Base-by-base conservation (phyloP, 1,140 invertebrate species). In the Atta colombica region DNA sequence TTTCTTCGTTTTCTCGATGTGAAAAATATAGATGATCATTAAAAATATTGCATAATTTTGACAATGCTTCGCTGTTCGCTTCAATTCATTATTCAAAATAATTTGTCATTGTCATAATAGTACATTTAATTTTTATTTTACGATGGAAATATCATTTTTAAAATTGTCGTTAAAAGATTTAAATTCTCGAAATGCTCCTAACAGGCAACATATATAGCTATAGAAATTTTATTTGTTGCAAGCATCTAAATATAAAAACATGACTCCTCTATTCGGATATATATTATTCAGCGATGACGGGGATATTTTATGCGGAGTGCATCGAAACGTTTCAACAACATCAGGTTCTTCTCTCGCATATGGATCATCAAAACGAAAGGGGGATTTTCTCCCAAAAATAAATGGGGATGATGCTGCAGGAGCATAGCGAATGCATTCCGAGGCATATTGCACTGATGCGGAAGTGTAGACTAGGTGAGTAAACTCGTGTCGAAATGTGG, bases 251-350 rank as follows among this genome's bases (percentile, higher is more conserved):
- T 39, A 39, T 5, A 69, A 58, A 31, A 68, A 60, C 25, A 14
- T 49, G 61, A 78, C 77, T 53, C 45, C n/a, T 45, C 7, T 2
- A 63, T 8, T 75, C 49, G 14, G 2, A 51, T 75, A 51, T 74
- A 84, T 25, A 63, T 84, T 84, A 84, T 61, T 51, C 39, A 3
- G 28, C 39, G 55, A 75, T 84, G 80, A 84, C 80, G 69, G 14
- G 1, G 55, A 2, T 63, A 14, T 75, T 84, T 75, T 75, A 61
- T 21, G n/a, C 2, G 14, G 80, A 71, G 31, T 89, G 75, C 69
- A 65, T 91, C 91, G 90, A 94, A 93, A 93, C 86, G 63, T 93
- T 93, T 90, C 87, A 58, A 91, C 75, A 87, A 90, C 92, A 94
- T 92, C 89, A 88, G 92, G 91, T 91, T 72, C 65, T 90, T 91